Evolutionary conservation across 2,797 vertebrate species (phyloP), one percentile per base, ranked within the genome.

Genomic region (Melanotaenia maccullochi): DNA sequence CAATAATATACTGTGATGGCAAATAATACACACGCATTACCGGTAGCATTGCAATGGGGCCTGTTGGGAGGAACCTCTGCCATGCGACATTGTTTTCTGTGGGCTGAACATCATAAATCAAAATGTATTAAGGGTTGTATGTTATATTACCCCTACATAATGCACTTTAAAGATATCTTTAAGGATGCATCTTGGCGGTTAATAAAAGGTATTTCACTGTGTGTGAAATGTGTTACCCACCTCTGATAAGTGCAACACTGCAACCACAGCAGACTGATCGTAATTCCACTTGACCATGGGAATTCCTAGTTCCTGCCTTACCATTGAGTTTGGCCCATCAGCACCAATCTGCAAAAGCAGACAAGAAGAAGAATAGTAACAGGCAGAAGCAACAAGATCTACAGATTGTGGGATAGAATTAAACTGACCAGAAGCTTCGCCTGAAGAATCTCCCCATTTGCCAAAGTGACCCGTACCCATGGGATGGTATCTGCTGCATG

Each of bases 71-170:
- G 89, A 99, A 99, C 81, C 97, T 94, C 92, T 99, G 98, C 98
- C 98, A 99, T 0, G 98, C 97, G 36, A 99, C 97, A 14, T 96
- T 97, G 91, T 99, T 99, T 88, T 98, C 97, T 36, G 97, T 99
- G 82, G 96, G 93, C 98, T 99, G 89, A 14, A 68, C 87, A 66
- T 81, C 66, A 89, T 49, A 68, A 59, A 85, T 76, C 8, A 30
- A 44, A 65, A 30, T 1, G 51, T 65, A 73, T 74, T 55, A 75
- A 70, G 32, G 20, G 52, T 64, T 70, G 55, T 2, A 65, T 65
- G 58, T 22, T 69, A 65, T 2, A 40, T 68, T 69, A 68, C 54
- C 78, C 73, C 71, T 68, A 69, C n/a, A 79, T 47, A 38, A 18
- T 42, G 3, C 9, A 68, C 25, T 67, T 77, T 24, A 54, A 52